Base-by-base conservation (phyloP, 2,113 vertebrate species). In the Boleophthalmus pectinirostris region DNA sequence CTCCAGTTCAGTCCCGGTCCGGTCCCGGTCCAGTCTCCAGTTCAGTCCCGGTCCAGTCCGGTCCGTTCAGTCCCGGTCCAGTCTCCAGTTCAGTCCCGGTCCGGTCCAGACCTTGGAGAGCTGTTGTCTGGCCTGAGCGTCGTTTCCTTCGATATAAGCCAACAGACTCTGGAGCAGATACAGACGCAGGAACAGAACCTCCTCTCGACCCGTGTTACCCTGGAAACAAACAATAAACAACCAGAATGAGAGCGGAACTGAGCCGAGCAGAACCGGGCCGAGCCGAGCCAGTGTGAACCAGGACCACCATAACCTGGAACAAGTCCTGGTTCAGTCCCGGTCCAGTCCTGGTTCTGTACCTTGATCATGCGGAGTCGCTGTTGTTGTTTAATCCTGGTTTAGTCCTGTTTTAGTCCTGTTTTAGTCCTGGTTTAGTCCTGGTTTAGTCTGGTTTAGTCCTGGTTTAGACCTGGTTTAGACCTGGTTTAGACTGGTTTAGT, bases 201-300 rank as follows among this genome's bases (percentile, higher is more conserved):
- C 96, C 90, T 99, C 98, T 77, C 95, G 93, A 67, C 97, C 97
- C 2, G 94, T 95, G 87, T 93, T 99, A 21, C 95, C 96, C 98
- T 99, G 77, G 3, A 24, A 9, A 82, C 78, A 68, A 2, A 47
- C 83, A 24, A n/a, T n/a, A n/a, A n/a, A n/a, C n/a, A n/a, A n/a
- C n/a, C n/a, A n/a, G n/a, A n/a, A n/a, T n/a, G n/a, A n/a, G n/a
- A n/a, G n/a, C n/a, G n/a, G n/a, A n/a, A n/a, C n/a, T n/a, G n/a
- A n/a, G n/a, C n/a, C n/a, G n/a, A n/a, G n/a, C n/a, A n/a, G n/a
- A n/a, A n/a, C n/a, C 29, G 29, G 4, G 29, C 29, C 29, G 29
- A 29, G 29, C 29, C 4, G 29, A 4, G 29, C 29, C 29, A 29
- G 29, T 29, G 29, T 29, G 29, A 29, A 29, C 29, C 29, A 29